Evolutionary conservation across 2,797 vertebrate species (phyloP).

Genomic region (Manis crassicaudata): DNA sequence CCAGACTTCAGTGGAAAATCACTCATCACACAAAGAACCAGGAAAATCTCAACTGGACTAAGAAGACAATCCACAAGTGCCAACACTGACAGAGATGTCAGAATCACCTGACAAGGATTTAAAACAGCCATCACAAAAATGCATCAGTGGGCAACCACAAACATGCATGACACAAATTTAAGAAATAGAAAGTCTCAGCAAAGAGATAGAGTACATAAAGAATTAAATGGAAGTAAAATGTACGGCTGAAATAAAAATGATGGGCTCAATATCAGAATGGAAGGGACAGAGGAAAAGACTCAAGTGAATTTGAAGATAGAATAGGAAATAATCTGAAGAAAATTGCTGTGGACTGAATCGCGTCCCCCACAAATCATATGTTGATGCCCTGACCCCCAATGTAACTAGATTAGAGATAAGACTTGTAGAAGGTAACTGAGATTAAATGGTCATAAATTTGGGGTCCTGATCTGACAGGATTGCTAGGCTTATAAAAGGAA

Average conservation of each 20-base stretch:
- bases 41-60: conserved; percentile 1
- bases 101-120: not conserved
- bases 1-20: not conserved
- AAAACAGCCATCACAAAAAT: not conserved
- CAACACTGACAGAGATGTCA: not conserved
- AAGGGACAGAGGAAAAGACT: not conserved
- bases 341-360: not conserved
- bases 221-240: not conserved
- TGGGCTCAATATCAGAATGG: not conserved
- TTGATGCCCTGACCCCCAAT: not conserved
- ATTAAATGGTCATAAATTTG: not conserved
- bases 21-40: not conserved
- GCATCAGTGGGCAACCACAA: not conserved
- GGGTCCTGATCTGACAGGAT: not conserved
- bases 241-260: not conserved
- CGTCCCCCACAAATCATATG: not conserved
- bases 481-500: not conserved
- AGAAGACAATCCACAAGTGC: not conserved
- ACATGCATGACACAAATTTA: not conserved
- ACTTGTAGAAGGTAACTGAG: not conserved
- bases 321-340: not conserved
- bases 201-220: not conserved
- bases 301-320: not conserved
- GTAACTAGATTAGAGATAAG: not conserved
- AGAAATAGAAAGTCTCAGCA: not conserved